phyloP scores from a whole-genome alignment of 2,113 vertebrate genomes.

The Platichthys stellatus region DNA sequence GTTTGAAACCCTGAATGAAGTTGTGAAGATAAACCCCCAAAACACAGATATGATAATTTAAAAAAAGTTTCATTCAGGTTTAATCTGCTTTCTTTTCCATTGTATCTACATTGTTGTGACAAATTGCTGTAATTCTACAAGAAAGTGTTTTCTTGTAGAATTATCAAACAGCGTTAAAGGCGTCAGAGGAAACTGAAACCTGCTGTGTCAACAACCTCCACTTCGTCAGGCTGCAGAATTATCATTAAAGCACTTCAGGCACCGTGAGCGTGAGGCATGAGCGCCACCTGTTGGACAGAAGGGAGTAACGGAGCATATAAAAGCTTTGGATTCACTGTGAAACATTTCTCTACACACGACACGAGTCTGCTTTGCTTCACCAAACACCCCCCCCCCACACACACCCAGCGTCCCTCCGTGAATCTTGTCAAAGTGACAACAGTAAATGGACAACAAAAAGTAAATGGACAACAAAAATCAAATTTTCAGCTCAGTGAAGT shows the following conservation, averaged over 20 bases:
- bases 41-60: not conserved
- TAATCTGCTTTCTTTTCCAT: too few species aligned
- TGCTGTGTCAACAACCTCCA: not conserved
- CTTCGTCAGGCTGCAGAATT: not conserved
- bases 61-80: not conserved
- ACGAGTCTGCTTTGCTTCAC: constrained; percentile 13
- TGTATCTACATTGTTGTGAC: not conserved
- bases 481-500: constrained; percentile 14
- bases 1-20: not conserved
- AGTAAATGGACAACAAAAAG: not conserved
- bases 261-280: constrained; percentile 32
- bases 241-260: not conserved
- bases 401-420: not conserved
- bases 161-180: not conserved
- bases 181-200: not conserved
- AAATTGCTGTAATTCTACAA: not conserved
- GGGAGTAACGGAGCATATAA: not conserved
- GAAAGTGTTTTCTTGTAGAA: not conserved
- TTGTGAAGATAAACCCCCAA: not conserved
- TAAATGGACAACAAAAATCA: constrained; percentile 1
- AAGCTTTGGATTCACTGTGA: not conserved
- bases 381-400: not conserved
- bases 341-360: not conserved
- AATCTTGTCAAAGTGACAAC: not conserved
- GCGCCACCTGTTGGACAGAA: constrained; percentile 61